These are phyloP conservation scores for Artibeus lituratus DNA, from an alignment of 2,797 vertebrate species.

Conservation along the genomic window DNA sequence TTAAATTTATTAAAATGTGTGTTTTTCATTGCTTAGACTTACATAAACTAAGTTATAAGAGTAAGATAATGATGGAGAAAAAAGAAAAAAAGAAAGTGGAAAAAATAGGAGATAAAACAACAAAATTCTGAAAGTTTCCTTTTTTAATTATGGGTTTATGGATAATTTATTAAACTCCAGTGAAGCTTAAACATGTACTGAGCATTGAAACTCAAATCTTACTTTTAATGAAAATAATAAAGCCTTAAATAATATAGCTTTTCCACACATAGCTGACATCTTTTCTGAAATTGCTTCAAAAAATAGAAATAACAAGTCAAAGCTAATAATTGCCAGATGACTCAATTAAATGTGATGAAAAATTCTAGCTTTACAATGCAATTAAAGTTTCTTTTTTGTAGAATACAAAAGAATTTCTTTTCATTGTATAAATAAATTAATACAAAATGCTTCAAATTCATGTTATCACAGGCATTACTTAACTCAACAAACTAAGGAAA, in stretches of 20 bases:
- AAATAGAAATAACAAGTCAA: conserved; percentile 63
- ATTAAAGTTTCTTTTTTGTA: conserved; percentile 57
- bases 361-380: conserved; percentile 37
- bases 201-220: conserved; percentile 33
- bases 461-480: background rate
- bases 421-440: conserved; percentile 40
- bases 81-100: background rate
- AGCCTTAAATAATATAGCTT: conserved; percentile 23
- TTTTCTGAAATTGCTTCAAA: conserved; percentile 41
- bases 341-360: conserved; percentile 54
- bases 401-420: background rate
- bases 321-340: conserved; percentile 58
- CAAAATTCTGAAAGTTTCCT: background rate
- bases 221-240: conserved; percentile 53
- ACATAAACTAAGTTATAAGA: background rate
- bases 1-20: background rate
- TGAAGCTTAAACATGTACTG: conserved; percentile 11
- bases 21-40: background rate
- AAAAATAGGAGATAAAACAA: background rate
- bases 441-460: conserved; percentile 5
- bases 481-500: background rate
- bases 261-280: conserved; percentile 50
- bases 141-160: background rate
- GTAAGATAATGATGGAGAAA: background rate
- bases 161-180: conserved; percentile 1